phyloP scores from a whole-genome alignment of 1,140 invertebrate genomes.

The Oscheius sp. region DNA sequence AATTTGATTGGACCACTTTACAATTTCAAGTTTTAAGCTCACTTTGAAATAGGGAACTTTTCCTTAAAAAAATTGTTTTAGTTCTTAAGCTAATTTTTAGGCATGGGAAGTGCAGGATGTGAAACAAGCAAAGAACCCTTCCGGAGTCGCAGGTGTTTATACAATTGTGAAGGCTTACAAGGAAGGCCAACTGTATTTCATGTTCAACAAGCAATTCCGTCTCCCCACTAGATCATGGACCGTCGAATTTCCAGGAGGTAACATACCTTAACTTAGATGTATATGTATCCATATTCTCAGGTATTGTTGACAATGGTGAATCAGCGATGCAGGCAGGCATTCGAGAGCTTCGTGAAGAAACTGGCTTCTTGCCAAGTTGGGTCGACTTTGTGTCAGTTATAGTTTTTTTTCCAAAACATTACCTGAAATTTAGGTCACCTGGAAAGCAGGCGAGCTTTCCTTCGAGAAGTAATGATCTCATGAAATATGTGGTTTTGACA shows the following conservation, averaged over 20 bases:
- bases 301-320: constrained; percentile 1
- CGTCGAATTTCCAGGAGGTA: neutral
- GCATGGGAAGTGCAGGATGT: constrained; percentile 3
- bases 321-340: neutral
- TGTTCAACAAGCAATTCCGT: constrained; percentile 1
- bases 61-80: too few relatives aligned
- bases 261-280: neutral
- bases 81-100: too few relatives aligned
- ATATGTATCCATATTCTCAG: neutral
- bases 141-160: neutral
- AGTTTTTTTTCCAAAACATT: neutral
- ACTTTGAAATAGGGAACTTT: too few relatives aligned
- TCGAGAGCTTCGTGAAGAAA: neutral
- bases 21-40: too few relatives aligned
- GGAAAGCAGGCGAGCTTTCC: constrained; percentile 1
- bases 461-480: neutral
- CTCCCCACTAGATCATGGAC: neutral
- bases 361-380: neutral
- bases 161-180: neutral
- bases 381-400: neutral
- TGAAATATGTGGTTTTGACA: neutral
- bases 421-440: neutral
- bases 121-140: neutral
- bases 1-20: too few relatives aligned
- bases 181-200: neutral